phyloP scores from a whole-genome alignment of 2,113 vertebrate species.

The Sciurus niger region DNA sequence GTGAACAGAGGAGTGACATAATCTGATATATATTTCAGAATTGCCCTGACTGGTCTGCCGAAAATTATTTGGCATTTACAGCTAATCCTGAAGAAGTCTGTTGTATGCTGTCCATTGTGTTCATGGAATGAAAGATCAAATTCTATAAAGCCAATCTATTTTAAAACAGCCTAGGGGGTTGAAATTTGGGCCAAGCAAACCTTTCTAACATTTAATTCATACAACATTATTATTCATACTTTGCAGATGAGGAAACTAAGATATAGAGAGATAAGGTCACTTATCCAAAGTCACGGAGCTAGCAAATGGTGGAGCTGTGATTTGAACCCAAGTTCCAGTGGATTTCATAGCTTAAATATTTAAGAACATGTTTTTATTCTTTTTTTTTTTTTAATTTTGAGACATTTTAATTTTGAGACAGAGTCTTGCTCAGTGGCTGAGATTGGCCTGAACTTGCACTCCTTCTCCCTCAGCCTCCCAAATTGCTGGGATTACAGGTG shows the following conservation, averaged over 20 bases:
- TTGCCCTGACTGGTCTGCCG: not conserved
- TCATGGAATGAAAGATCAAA: not conserved
- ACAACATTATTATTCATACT: not conserved
- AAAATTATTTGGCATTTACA: conserved; percentile 30
- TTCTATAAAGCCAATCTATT: conserved; percentile 32
- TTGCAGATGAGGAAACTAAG: not conserved
- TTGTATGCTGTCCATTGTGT: not conserved
- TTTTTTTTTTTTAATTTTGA: too few relatives aligned
- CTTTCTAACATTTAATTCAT: not conserved
- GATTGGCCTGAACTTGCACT: too few relatives aligned
- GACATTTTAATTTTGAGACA: too few relatives aligned
- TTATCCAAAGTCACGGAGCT: not conserved
- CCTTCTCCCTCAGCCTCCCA: too few relatives aligned
- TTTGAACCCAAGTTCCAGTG: not conserved
- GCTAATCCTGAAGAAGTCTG: not conserved
- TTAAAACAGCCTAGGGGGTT: not conserved
- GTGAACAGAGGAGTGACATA: not conserved
- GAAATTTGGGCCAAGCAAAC: conserved; percentile 17
- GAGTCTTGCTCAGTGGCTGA: too few relatives aligned
- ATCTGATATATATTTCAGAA: not conserved
- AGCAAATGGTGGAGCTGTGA: not conserved
- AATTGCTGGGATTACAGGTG: not conserved
- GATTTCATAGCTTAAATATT: not conserved
- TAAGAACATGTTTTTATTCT: not conserved
- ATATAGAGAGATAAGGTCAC: not conserved